Base-by-base conservation (phyloP, 2,797 vertebrate genomes). In the Delichon dasypus region DNA sequence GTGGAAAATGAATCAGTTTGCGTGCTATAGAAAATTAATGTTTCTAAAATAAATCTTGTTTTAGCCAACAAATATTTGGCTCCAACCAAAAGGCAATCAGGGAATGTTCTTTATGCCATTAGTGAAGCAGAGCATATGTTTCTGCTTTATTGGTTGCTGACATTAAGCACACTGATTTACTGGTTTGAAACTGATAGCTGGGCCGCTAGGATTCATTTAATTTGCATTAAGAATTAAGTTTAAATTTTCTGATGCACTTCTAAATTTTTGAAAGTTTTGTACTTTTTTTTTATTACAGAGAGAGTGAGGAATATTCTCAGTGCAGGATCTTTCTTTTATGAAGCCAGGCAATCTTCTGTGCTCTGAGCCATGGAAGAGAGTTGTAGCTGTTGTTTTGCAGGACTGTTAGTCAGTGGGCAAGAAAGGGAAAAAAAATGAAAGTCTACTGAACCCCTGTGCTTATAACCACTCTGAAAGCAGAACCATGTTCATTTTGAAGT, bases 41-140 rank as follows among this genome's bases (percentile, higher is more conserved):
- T 91, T 96, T 94, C 92, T 92, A 77, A 97, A 96, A 93, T 95
- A 92, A 95, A 95, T 96, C 94, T 93, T 94, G 40, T 77, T 97
- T 92, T 92, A 93, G 92, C 85, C 88, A 93, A 88, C 62, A 95
- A 96, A 96, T 84, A 85, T 94, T 96, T 96, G 94, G 92, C 95
- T 93, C 80, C 75, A 74, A 82, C 85, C 51, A 64, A 93, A 92
- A 85, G 73, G 90, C 94, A 91, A 92, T 95, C 89, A 88, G 83
- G 93, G 55, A 89, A 91, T 76, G 81, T 88, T 94, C 95, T 95
- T 84, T 81, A 82, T 94, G 81, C 89, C 71, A 89, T 94, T 95
- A 96, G 90, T 92, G 93, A 95, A 90, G 74, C 82, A 85, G 79
- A 93, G 84, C 93, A 96, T 96, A 93, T 97, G 91, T 95, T 97